Conservation (phyloP, 2,797 vertebrate species). For the Falco rusticolus region DNA sequence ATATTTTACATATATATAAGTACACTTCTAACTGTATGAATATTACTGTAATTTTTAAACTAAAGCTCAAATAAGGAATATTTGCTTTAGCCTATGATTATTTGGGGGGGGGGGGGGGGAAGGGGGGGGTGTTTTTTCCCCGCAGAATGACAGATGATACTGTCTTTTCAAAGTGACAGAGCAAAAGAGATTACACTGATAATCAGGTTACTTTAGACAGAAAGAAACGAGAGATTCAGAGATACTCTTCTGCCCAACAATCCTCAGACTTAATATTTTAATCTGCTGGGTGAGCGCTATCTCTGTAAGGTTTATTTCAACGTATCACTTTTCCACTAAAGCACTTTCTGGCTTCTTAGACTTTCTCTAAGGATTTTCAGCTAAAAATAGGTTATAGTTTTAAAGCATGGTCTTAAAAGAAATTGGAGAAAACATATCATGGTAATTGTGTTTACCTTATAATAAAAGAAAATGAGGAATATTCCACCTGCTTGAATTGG, state of each 20-base stretch:
- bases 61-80: neutral
- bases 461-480: conserved; percentile 21
- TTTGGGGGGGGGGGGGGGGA: neutral
- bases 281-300: conserved; percentile 28
- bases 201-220: conserved; percentile 41
- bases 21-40: neutral
- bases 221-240: conserved; percentile 15
- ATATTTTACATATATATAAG: no score
- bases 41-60: conserved; percentile 45
- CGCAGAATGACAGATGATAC: conserved; percentile 35
- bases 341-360: conserved; percentile 33
- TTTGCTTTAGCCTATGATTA: neutral
- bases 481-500: conserved; percentile 5
- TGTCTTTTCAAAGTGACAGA: conserved; percentile 33
- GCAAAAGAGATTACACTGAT: conserved; percentile 52
- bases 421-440: conserved; percentile 29
- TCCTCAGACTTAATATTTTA: conserved; percentile 56
- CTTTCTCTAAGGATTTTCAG: conserved; percentile 32
- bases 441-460: neutral
- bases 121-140: neutral
- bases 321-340: conserved; percentile 16
- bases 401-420: neutral
- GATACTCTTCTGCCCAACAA: conserved; percentile 37
- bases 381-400: conserved; percentile 46
- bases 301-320: conserved; percentile 48